These are phyloP conservation scores for Mesocricetus auratus DNA, from an alignment of 2,113 vertebrate genomes.

Conservation along the genomic window DNA sequence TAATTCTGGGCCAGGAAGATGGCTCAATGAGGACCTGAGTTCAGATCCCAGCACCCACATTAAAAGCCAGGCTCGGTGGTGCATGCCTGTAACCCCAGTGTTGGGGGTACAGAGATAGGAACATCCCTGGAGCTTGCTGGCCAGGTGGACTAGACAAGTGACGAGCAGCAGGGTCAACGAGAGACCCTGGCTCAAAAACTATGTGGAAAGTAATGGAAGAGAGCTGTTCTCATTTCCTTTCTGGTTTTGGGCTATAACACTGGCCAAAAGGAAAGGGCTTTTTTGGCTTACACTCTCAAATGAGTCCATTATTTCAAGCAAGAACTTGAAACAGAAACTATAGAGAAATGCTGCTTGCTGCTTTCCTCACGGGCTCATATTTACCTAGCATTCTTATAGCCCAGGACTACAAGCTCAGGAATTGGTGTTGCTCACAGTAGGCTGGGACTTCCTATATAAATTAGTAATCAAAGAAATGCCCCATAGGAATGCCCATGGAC, in stretches of 20 bases:
- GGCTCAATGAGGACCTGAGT: not conserved
- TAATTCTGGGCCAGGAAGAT: not conserved
- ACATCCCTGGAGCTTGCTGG: not conserved
- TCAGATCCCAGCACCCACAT: not conserved
- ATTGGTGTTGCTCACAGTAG: not conserved
- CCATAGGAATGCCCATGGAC: not conserved
- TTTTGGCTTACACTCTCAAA: not conserved
- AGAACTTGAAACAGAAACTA: not conserved
- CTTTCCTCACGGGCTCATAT: not conserved
- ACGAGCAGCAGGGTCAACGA: not conserved
- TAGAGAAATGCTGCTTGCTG: not conserved
- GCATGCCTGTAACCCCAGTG: not conserved
- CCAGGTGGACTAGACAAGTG: not conserved
- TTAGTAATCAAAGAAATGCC: not conserved
- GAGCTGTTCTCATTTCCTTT: not conserved
- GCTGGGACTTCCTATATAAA: not conserved
- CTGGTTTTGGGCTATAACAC: not conserved
- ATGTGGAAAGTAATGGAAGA: not conserved
- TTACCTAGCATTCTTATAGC: not conserved
- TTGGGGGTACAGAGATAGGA: not conserved
- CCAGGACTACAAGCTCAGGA: not conserved
- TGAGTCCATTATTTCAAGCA: not conserved
- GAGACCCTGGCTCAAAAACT: not conserved
- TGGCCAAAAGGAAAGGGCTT: not conserved
- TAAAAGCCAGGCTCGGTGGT: not conserved